A percentile compares a stretch with the other conserved stretches of the same genome.
phyloP scores from a whole-genome alignment of 1,140 invertebrate species.

The Onthophagus taurus region DNA sequence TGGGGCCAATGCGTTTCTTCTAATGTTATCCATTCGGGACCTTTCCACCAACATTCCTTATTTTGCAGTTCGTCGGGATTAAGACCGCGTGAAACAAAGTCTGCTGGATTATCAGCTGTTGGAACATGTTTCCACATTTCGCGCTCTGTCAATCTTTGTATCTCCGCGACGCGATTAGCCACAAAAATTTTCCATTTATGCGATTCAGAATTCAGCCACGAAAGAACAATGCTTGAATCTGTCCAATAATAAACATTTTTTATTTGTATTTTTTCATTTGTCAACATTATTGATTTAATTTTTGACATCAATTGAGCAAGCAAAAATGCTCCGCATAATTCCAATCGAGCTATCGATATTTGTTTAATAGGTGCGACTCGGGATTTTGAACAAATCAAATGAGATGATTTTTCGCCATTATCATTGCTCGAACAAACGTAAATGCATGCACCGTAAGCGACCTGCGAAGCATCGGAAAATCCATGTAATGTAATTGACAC shows the following conservation, averaged over 20 bases:
- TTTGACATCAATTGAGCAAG: constrained; percentile 19
- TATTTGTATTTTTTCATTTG: constrained; percentile 19
- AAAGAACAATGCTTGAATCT: constrained; percentile 9
- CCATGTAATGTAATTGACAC: constrained; percentile 16
- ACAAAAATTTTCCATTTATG: constrained; percentile 23
- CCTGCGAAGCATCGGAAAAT: constrained; percentile 21
- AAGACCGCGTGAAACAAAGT: constrained; percentile 23
- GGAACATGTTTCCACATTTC: constrained; percentile 13
- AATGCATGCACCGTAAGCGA: constrained; percentile 21
- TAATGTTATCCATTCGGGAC: constrained; percentile 8
- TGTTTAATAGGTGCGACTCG: constrained; percentile 19
- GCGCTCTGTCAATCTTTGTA: constrained; percentile 10
- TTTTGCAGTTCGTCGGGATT: constrained; percentile 12
- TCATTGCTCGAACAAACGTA: constrained; percentile 15
- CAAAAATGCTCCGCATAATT: constrained; percentile 17
- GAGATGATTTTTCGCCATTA: not conserved
- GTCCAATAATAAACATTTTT: no score
- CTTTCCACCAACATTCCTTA: constrained; percentile 18
- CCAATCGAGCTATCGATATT: constrained; percentile 18
- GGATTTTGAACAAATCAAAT: constrained; percentile 16
- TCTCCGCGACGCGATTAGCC: constrained; percentile 26
- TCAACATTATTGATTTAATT: constrained; percentile 14
- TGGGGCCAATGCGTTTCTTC: constrained; percentile 10
- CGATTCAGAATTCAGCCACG: constrained; percentile 2
- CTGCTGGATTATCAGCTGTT: constrained; percentile 25